phyloP scores from a whole-genome alignment of 1,140 invertebrate genomes.

The Chironomus tepperi region DNA sequence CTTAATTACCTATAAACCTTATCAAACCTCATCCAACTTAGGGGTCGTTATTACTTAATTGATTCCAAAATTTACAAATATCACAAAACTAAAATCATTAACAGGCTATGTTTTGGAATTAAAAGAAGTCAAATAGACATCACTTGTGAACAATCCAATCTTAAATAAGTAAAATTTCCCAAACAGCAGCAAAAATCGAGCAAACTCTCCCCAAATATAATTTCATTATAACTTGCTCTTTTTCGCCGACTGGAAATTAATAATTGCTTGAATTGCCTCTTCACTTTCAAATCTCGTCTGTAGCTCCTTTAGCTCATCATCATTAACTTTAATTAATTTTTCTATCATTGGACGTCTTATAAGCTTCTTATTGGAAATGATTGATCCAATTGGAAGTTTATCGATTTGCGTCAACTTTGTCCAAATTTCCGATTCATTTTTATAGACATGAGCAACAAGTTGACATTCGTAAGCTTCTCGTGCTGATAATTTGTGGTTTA shows the following conservation, averaged over 20 bases:
- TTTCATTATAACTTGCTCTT: constrained; percentile 6
- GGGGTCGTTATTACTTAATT: too few species aligned
- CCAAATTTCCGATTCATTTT: constrained; percentile 32
- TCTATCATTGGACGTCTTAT: neutral
- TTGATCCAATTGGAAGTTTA: neutral
- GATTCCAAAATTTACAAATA: too few species aligned
- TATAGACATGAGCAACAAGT: constrained; percentile 58
- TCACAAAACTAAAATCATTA: too few species aligned
- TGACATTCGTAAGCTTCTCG: constrained; percentile 60
- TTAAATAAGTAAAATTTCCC: too few species aligned
- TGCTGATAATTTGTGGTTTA: constrained; percentile 71
- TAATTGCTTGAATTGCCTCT: neutral
- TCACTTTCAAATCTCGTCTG: neutral
- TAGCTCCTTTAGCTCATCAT: neutral
- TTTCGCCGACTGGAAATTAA: neutral
- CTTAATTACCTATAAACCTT: too few species aligned
- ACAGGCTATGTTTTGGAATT: too few species aligned
- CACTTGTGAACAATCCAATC: too few species aligned
- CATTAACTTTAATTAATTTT: neutral
- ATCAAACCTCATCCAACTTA: too few species aligned
- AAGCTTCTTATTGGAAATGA: constrained; percentile 1
- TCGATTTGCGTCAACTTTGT: neutral
- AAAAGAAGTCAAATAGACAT: too few species aligned
- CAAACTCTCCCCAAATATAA: too few species aligned
- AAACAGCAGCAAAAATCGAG: too few species aligned